Evolutionary conservation across 2,797 vertebrate species (phyloP).

Genomic region (Muscicapa comitata): DNA sequence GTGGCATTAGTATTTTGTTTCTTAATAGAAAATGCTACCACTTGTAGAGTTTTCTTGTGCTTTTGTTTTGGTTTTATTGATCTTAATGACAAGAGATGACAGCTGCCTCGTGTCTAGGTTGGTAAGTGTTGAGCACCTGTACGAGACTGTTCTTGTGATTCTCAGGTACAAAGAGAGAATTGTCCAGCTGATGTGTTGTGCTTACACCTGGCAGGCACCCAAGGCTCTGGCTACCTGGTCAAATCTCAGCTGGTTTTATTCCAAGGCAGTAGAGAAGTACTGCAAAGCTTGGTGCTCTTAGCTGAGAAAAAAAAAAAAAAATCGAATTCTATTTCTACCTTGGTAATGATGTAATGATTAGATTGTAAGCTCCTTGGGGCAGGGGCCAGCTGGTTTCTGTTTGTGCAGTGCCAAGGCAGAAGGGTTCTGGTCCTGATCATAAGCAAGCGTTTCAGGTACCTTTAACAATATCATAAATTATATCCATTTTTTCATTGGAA

Average conservation of each 20-base stretch:
- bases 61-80: neutral
- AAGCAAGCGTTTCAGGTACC: neutral
- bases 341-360: constrained; percentile 29
- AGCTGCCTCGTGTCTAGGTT: neutral
- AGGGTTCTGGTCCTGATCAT: neutral
- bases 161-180: neutral
- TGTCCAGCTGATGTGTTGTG: constrained; percentile 1
- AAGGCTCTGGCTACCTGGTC: neutral
- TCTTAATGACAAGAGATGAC: neutral
- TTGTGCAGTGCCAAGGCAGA: neutral
- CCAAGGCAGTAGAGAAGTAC: neutral
- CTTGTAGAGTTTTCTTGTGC: neutral
- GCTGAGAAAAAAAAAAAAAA: neutral
- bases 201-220: neutral
- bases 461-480: neutral
- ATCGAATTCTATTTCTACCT: neutral
- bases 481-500: neutral
- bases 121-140: constrained; percentile 47
- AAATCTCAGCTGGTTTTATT: neutral
- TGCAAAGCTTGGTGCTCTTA: neutral
- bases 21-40: neutral
- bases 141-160: neutral
- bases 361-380: constrained; percentile 70
- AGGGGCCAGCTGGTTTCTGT: constrained; percentile 16
- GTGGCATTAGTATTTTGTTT: constrained; percentile 11